Evolutionary conservation across 1,140 invertebrate species (phyloP).

Genomic region (Coptotermes formosanus): DNA sequence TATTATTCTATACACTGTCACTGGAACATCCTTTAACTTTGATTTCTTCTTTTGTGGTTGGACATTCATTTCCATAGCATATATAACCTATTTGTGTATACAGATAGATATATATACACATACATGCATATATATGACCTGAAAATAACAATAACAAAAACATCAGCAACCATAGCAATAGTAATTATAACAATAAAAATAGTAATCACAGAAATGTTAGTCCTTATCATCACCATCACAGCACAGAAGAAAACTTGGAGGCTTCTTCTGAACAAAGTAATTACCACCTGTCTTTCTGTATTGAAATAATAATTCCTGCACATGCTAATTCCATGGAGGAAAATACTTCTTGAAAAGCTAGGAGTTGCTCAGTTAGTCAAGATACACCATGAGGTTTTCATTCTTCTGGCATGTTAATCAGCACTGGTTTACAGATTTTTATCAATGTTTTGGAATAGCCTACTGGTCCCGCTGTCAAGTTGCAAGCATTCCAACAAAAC

Average conservation of each 20-base stretch:
- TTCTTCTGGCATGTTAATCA: too few species aligned
- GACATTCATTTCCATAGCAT: not conserved
- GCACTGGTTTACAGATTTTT: too few species aligned
- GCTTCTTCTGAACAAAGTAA: not conserved
- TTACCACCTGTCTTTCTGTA: not conserved
- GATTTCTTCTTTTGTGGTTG: not conserved
- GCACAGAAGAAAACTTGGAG: not conserved
- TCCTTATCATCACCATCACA: not conserved
- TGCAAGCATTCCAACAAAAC: too few species aligned
- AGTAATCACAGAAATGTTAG: not conserved
- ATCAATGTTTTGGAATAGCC: too few species aligned
- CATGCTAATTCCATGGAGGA: too few species aligned
- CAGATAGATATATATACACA: too few species aligned
- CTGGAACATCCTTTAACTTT: not conserved
- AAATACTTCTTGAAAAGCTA: not conserved
- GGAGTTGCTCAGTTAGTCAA: not conserved
- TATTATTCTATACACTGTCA: slow-evolving; percentile 4
- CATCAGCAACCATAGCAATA: not conserved
- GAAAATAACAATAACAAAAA: not conserved
- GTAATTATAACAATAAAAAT: too few species aligned
- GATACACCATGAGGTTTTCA: too few species aligned
- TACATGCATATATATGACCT: not conserved
- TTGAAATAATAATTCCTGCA: too few species aligned
- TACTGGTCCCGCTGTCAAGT: too few species aligned
- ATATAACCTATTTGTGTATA: not conserved